These are phyloP conservation scores for Euzophera pinguis DNA, from an alignment of 2,888 invertebrate genomes.

Conservation along the genomic window DNA sequence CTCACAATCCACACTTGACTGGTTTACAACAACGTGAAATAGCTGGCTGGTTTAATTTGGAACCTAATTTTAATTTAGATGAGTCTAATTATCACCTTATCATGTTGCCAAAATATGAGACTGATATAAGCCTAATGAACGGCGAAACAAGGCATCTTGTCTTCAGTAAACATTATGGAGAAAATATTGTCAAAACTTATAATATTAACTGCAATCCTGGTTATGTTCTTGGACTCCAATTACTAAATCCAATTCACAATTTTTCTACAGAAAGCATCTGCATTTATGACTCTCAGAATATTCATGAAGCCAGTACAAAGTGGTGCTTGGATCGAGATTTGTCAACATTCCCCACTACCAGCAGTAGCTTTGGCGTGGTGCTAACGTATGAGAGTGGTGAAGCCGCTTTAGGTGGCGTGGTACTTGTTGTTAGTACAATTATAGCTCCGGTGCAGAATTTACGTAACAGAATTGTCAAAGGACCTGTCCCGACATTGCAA, in stretches of 20 bases:
- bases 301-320: conserved; percentile 81
- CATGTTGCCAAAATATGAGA: conserved; percentile 83
- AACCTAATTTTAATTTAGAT: conserved; percentile 82
- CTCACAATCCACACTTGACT: conserved; percentile 93
- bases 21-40: conserved; percentile 93
- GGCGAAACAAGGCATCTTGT: conserved; percentile 90
- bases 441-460: conserved; percentile 86
- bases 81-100: conserved; percentile 88
- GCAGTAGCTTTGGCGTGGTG: conserved; percentile 89
- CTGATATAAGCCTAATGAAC: conserved; percentile 81
- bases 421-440: conserved; percentile 87
- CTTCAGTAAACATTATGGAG: conserved; percentile 83
- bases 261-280: conserved; percentile 91
- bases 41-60: conserved; percentile 93
- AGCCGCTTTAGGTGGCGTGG: conserved; percentile 89
- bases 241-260: conserved; percentile 94
- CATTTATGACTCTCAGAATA: conserved; percentile 87
- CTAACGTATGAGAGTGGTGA: conserved; percentile 89
- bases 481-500: conserved; percentile 88
- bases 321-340: conserved; percentile 92
- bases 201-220: conserved; percentile 87
- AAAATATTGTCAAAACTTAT: conserved; percentile 78
- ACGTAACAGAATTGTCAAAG: conserved; percentile 86
- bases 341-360: conserved; percentile 93
- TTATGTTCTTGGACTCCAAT: conserved; percentile 92